These are phyloP conservation scores for Peromyscus aztecus DNA, from an alignment of 2,797 vertebrate species.

Conservation along the genomic window DNA sequence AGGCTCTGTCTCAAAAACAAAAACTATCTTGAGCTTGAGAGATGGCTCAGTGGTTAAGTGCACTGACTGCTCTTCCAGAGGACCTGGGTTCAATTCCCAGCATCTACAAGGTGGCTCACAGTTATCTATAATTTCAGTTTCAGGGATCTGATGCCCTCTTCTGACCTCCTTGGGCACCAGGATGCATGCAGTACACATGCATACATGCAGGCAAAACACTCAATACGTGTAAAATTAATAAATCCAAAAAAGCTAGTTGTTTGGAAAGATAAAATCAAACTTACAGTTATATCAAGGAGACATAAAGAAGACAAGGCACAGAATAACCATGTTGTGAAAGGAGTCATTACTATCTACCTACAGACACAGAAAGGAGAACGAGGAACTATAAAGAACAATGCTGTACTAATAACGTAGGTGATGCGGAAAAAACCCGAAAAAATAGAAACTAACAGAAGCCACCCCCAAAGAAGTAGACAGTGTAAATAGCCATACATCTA, in stretches of 20 bases:
- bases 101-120: background rate
- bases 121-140: background rate
- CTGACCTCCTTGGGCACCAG: background rate
- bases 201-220: background rate
- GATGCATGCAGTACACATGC: background rate
- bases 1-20: background rate
- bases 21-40: background rate
- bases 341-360: background rate
- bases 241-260: background rate
- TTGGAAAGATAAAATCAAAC: constrained; percentile 27
- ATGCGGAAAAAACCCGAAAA: constrained; percentile 3
- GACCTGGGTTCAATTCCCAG: background rate
- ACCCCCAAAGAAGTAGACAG: constrained; percentile 16
- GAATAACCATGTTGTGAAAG: background rate
- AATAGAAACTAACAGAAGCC: background rate
- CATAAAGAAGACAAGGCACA: background rate
- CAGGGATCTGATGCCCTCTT: background rate
- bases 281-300: background rate
- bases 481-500: background rate
- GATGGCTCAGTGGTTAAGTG: background rate
- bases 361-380: background rate
- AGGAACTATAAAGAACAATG: background rate
- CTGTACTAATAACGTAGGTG: background rate
- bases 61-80: background rate
- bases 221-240: background rate